phyloP scores from a whole-genome alignment of 2,113 vertebrate species.

The Arvicanthis niloticus region DNA sequence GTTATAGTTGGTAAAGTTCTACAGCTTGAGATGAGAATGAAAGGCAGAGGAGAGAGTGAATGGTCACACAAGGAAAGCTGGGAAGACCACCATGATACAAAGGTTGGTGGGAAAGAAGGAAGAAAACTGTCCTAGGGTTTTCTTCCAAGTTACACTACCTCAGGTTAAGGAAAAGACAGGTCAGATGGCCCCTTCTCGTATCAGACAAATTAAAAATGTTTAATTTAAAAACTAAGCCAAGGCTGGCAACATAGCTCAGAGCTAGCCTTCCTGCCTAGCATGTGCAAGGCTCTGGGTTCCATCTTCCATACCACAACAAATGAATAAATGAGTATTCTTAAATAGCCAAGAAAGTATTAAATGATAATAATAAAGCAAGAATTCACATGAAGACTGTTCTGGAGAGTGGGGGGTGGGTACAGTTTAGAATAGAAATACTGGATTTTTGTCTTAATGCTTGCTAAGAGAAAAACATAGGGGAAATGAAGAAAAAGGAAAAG shows the following conservation, averaged over 20 bases:
- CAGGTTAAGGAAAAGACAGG: background rate
- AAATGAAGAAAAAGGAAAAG: too few species aligned
- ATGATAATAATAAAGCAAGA: background rate
- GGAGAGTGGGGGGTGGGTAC: background rate
- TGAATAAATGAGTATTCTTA: background rate
- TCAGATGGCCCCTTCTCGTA: background rate
- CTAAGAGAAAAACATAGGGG: background rate
- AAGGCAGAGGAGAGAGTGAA: background rate
- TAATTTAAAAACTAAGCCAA: background rate
- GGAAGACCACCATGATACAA: accelerated
- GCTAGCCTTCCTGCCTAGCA: too few species aligned
- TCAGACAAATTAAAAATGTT: background rate
- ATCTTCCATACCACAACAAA: background rate
- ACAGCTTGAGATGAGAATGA: background rate
- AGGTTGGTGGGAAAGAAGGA: background rate
- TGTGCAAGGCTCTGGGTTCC: background rate
- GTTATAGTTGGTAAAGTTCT: background rate
- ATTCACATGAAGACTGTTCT: background rate
- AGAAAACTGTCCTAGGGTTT: background rate
- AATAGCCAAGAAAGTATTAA: background rate
- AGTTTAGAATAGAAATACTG: background rate
- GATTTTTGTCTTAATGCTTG: background rate
- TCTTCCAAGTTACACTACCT: background rate
- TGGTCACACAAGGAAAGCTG: background rate
- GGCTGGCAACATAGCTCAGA: background rate